Evolutionary conservation across 2,113 vertebrate species (phyloP), one percentile per base, ranked within the genome.

Genomic region (Typhlomys cinereus): DNA sequence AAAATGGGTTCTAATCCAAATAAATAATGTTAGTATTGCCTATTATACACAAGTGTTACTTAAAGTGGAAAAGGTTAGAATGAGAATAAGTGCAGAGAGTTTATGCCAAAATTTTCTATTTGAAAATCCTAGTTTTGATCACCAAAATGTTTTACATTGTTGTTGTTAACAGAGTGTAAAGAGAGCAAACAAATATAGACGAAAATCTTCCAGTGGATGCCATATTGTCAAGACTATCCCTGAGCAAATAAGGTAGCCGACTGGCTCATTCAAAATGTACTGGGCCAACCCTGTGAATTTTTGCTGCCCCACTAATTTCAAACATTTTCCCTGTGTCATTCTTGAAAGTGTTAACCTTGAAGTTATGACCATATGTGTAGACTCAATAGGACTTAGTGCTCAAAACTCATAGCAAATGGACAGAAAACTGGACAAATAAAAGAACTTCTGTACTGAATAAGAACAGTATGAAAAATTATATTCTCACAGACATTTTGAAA

Each of bases 41-140:
- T 64, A 62, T 15, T 27, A 44, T 31, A 64, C 17, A 48, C 2
- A 57, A n/a, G 0, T 5, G 20, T 44, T 23, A 67, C 34, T 59
- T 66, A 46, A 74, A 78, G 79, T 88, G n/a, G 31, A 64, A 39
- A 88, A 73, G 21, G n/a, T 12, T 48, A 7, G 41, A 34, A 71
- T 87, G 21, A 71, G 59, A 46, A 95, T n/a, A 92, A 76, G 46
- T 67, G 89, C 59, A 80, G 74, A 91, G 17, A 59, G 25, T 5
- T 93, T 61, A 67, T 83, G 85, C 36, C 34, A 86, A 46, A 86
- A 27, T 1, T 62, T 95, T 70, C 21, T 59, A 48, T 75, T 82
- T 93, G 80, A 48, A 91, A 93, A 89, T 92, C 44, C 46, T 74
- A 73, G 7, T 61, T 92, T 86, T 54, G 15, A 89, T 94, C 17